Evolutionary conservation across 2,888 invertebrate genomes (phyloP).

Genomic region (Physocephala rufipes): DNA sequence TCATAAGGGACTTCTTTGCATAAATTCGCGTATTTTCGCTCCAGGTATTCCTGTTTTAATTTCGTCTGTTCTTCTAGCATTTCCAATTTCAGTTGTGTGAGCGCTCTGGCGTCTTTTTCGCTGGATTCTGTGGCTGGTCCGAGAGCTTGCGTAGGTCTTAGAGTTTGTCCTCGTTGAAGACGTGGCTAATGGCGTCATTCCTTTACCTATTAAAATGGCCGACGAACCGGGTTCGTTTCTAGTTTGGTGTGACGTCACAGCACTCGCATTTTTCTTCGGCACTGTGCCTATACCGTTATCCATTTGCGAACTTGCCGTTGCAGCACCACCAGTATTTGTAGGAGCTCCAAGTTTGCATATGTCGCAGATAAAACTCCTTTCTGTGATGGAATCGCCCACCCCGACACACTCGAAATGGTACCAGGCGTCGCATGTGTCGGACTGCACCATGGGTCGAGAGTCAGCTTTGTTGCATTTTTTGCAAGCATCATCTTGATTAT

Average conservation of each 20-base stretch:
- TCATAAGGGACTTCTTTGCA: neutral
- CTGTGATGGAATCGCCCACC: neutral
- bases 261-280: no score
- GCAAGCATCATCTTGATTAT: no score
- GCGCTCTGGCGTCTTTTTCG: neutral
- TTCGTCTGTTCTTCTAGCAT: constrained; percentile 20
- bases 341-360: neutral
- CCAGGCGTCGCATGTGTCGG: neutral
- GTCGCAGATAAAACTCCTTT: neutral
- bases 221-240: neutral
- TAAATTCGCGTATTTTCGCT: constrained; percentile 19
- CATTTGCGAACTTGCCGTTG: neutral
- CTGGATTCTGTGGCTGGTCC: no score
- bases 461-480: neutral
- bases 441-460: neutral
- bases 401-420: neutral
- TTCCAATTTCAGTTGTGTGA: neutral
- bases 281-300: neutral
- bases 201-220: no score
- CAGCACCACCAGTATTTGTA: neutral
- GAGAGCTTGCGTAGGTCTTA: neutral
- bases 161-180: neutral
- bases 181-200: neutral
- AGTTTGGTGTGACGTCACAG: neutral
- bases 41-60: constrained; percentile 12